These are phyloP conservation scores for Herpetotheres cachinnans DNA, from an alignment of 2,113 vertebrate genomes.

Conservation along the genomic window DNA sequence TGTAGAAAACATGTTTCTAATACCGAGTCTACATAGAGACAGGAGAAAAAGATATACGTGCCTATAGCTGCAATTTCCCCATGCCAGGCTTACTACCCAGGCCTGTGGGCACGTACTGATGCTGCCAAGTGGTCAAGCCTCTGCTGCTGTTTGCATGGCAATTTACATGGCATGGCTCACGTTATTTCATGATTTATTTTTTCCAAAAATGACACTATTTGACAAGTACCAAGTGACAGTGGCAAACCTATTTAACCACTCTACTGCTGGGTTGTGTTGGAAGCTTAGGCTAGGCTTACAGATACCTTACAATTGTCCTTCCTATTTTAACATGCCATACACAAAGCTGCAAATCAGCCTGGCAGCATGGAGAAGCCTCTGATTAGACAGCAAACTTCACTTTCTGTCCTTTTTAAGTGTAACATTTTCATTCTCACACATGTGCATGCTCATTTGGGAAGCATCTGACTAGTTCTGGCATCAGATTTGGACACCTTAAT, in stretches of 20 bases:
- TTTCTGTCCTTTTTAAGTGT: constrained; percentile 53
- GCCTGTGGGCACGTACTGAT: constrained; percentile 1
- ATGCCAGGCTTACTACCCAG: constrained; percentile 6
- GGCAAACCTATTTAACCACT: constrained; percentile 38
- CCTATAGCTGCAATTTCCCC: constrained; percentile 10
- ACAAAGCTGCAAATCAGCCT: background rate
- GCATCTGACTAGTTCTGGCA: constrained; percentile 57
- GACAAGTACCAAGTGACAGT: background rate
- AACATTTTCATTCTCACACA: constrained; percentile 50
- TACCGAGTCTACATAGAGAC: background rate
- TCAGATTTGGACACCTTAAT: constrained; percentile 50
- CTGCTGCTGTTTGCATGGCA: background rate
- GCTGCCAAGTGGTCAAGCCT: constrained; percentile 18
- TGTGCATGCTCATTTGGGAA: constrained; percentile 56
- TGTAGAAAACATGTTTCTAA: constrained; percentile 23
- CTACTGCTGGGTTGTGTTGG: background rate
- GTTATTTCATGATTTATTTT: constrained; percentile 34
- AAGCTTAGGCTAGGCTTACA: background rate
- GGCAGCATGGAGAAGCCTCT: background rate
- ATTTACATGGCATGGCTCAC: constrained; percentile 11
- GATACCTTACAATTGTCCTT: background rate
- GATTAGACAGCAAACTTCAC: constrained; percentile 46
- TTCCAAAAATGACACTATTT: constrained; percentile 37
- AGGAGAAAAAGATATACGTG: background rate
- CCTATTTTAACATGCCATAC: background rate